phyloP scores from a whole-genome alignment of 1,140 invertebrate genomes.

The Drosophila auraria region DNA sequence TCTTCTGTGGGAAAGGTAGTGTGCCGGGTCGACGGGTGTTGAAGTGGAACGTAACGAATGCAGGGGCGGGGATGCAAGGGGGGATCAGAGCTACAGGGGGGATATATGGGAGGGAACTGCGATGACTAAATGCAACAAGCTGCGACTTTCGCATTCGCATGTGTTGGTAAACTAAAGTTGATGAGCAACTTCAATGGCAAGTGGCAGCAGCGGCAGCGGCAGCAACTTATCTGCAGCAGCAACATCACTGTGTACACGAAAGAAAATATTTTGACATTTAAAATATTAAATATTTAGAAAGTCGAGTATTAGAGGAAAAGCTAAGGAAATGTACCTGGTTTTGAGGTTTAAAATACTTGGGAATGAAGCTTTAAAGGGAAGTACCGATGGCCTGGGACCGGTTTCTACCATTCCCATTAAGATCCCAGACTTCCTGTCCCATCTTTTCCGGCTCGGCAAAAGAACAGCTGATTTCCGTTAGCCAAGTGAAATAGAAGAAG shows the following conservation, averaged over 20 bases:
- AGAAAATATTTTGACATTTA: background rate
- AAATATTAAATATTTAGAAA: too few relatives aligned
- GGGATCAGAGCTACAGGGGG: slow-evolving; percentile 6
- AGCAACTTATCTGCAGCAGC: slow-evolving; percentile 63
- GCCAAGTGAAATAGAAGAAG: too few relatives aligned
- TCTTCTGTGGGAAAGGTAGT: slow-evolving; percentile 68
- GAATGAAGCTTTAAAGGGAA: too few relatives aligned
- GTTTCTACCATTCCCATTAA: too few relatives aligned
- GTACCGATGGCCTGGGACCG: too few relatives aligned
- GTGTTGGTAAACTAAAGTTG: slow-evolving; percentile 69
- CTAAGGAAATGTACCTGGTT: background rate
- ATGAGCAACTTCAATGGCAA: slow-evolving; percentile 78
- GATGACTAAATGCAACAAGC: slow-evolving; percentile 81
- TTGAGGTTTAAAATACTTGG: too few relatives aligned
- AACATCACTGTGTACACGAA: slow-evolving; percentile 32
- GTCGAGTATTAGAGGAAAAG: too few relatives aligned
- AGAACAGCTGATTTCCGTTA: too few relatives aligned
- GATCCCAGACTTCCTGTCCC: too few relatives aligned
- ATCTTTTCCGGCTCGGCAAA: too few relatives aligned
- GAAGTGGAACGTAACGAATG: slow-evolving; percentile 75
- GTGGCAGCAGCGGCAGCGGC: slow-evolving; percentile 58
- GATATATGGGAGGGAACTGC: slow-evolving; percentile 21
- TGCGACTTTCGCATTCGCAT: slow-evolving; percentile 65
- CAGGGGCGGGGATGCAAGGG: background rate
- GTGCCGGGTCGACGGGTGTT: slow-evolving; percentile 70